A percentile compares a stretch with the other conserved stretches of the same genome.
Evolutionary conservation across 2,113 vertebrate species (phyloP).

Genomic region (Phainopepla nitens): DNA sequence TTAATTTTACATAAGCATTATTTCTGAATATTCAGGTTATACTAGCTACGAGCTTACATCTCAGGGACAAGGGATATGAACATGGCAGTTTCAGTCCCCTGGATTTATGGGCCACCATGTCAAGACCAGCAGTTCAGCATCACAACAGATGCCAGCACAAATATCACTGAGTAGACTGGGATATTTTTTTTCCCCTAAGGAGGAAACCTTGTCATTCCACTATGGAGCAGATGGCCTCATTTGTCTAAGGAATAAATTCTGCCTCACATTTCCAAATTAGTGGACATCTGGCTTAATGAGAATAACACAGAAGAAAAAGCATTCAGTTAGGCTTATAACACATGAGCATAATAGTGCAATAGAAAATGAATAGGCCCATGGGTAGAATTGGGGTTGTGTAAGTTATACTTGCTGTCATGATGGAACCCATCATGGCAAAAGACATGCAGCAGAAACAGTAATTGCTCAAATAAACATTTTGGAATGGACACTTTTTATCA

Average conservation of each 20-base stretch:
- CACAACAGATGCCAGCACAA: not conserved
- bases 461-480: not conserved
- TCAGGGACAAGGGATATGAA: not conserved
- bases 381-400: not conserved
- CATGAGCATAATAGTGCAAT: not conserved
- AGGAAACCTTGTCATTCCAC: not conserved
- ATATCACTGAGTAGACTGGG: not conserved
- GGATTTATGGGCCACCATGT: not conserved
- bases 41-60: not conserved
- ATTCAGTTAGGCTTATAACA: not conserved
- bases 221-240: not conserved
- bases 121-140: not conserved
- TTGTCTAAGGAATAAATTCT: not conserved
- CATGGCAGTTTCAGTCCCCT: not conserved
- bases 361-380: not conserved
- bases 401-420: not conserved
- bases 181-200: not conserved
- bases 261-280: not conserved
- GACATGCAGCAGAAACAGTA: not conserved
- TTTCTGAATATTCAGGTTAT: not conserved
- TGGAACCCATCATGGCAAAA: not conserved
- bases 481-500: not conserved
- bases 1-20: not conserved
- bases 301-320: not conserved
- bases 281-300: not conserved